These are phyloP conservation scores for Halocynthia roretzi DNA, from an alignment of 23 tunicate genomes.

Conservation along the genomic window DNA sequence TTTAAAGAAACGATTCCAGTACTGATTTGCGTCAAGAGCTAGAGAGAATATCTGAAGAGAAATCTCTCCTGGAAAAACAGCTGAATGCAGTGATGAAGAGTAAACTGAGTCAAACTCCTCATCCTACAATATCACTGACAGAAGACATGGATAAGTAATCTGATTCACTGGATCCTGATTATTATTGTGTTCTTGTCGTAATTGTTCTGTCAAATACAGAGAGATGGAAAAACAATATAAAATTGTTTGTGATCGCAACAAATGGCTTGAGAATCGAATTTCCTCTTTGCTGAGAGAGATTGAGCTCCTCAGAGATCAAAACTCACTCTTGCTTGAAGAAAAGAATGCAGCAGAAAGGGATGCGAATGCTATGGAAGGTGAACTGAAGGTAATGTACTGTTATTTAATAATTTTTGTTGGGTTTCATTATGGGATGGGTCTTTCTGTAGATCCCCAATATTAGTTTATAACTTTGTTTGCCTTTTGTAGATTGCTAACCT, in stretches of 20 bases:
- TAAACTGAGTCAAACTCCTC: constrained; percentile 74
- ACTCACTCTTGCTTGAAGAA: constrained; percentile 59
- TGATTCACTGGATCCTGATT: neutral
- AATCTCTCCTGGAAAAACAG: constrained; percentile 55
- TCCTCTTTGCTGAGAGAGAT: constrained; percentile 65
- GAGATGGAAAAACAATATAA: constrained; percentile 72
- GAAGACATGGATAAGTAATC: constrained; percentile 59
- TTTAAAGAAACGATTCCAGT: constrained; percentile 54
- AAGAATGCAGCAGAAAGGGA: constrained; percentile 56
- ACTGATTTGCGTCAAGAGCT: constrained; percentile 59
- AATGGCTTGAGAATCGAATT: constrained; percentile 74
- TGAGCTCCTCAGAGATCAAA: constrained; percentile 76
- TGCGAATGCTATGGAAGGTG: constrained; percentile 37
- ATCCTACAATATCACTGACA: constrained; percentile 29
- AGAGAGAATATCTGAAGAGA: constrained; percentile 47
- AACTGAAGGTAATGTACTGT: constrained; percentile 55
- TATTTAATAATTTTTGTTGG: too few relatives aligned
- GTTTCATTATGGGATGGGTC: too few relatives aligned
- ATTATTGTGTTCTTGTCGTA: neutral
- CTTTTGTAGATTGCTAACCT: too few relatives aligned
- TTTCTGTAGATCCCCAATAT: too few relatives aligned
- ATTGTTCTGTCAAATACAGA: constrained; percentile 13
- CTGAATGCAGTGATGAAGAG: constrained; percentile 48
- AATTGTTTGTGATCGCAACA: constrained; percentile 72
- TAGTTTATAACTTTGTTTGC: too few relatives aligned